phyloP scores from a whole-genome alignment of 2,797 vertebrate genomes.

The Kryptolebias ocellatus region DNA sequence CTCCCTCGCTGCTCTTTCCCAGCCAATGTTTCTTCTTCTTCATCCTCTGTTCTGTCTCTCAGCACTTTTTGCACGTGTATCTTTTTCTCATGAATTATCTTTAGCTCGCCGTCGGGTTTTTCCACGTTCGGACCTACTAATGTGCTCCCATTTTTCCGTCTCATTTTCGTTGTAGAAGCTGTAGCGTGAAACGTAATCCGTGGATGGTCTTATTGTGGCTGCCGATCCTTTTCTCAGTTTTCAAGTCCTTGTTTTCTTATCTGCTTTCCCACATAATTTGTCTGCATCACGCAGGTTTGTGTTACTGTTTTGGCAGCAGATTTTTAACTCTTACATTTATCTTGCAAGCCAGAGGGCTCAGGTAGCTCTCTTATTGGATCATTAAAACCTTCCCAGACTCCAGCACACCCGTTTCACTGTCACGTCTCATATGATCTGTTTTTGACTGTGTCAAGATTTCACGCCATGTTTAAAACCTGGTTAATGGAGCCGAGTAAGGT shows the following conservation, averaged over 20 bases:
- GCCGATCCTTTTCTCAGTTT: slow-evolving; percentile 9
- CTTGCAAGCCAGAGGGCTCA: slow-evolving; percentile 14
- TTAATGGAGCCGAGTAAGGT: background rate
- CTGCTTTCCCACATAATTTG: slow-evolving; percentile 20
- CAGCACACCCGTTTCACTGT: slow-evolving; percentile 17
- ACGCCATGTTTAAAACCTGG: slow-evolving; percentile 11
- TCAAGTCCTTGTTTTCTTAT: slow-evolving; percentile 6
- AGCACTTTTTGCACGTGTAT: slow-evolving; percentile 7
- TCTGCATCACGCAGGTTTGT: slow-evolving; percentile 27
- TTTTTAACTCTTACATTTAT: slow-evolving; percentile 14
- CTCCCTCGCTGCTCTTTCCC: slow-evolving; percentile 26
- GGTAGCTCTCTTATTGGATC: slow-evolving; percentile 34
- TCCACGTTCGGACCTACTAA: background rate
- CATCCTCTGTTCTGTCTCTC: slow-evolving; percentile 23
- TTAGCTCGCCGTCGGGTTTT: slow-evolving; percentile 10
- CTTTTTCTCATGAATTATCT: slow-evolving; percentile 12
- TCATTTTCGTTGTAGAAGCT: background rate
- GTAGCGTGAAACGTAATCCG: slow-evolving; percentile 4
- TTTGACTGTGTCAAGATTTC: background rate
- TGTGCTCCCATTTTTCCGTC: background rate
- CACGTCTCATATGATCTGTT: slow-evolving; percentile 26
- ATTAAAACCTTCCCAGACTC: slow-evolving; percentile 20
- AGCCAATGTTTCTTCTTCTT: slow-evolving; percentile 24
- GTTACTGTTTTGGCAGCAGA: slow-evolving; percentile 33
- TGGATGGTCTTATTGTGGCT: background rate